phyloP scores from a whole-genome alignment of 2,113 vertebrate genomes.

The Stercorarius parasiticus region DNA sequence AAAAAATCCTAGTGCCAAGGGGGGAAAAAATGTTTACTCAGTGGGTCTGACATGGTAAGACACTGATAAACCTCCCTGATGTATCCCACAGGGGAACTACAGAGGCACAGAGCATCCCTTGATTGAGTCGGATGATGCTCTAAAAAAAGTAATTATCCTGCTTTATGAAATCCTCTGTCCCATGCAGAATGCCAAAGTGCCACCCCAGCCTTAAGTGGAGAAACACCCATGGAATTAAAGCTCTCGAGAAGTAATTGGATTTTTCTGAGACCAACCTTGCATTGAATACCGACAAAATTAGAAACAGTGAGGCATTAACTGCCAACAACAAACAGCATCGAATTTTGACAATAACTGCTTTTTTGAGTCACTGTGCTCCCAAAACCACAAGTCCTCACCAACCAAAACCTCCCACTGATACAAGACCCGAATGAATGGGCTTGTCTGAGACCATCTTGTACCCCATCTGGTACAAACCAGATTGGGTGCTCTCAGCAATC shows the following conservation, averaged over 20 bases:
- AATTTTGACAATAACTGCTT: background rate
- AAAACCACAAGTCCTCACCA: background rate
- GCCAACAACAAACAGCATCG: background rate
- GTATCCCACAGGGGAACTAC: background rate
- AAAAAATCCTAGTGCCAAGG: background rate
- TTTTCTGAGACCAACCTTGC: background rate
- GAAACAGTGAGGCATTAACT: background rate
- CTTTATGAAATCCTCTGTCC: background rate
- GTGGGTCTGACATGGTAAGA: background rate
- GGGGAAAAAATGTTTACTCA: background rate
- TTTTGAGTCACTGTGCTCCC: background rate
- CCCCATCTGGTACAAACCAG: background rate
- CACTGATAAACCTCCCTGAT: too few species aligned
- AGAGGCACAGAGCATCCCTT: accelerated
- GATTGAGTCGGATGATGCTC: accelerated
- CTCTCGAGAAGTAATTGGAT: background rate
- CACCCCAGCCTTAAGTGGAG: background rate
- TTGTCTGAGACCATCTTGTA: background rate
- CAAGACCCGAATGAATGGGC: background rate
- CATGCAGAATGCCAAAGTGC: accelerated
- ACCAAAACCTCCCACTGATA: background rate
- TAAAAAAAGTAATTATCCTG: background rate
- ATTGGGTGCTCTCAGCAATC: background rate
- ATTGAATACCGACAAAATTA: accelerated
- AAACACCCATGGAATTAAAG: background rate